These are phyloP conservation scores for Zelleria hepariella DNA, from an alignment of 2,888 invertebrate species.

Conservation along the genomic window DNA sequence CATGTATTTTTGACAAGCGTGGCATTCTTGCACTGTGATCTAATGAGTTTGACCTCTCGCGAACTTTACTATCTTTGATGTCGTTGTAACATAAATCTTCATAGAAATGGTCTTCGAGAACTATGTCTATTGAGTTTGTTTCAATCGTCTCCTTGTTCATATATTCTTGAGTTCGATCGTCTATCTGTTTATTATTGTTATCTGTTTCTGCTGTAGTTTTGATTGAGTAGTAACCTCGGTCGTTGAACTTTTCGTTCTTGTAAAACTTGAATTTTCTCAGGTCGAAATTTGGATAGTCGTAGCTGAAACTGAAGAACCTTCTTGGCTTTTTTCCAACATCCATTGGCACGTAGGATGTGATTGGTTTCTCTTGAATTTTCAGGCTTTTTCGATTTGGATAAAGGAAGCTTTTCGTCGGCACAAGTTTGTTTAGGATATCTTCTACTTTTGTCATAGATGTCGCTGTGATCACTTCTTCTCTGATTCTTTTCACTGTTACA, in stretches of 20 bases:
- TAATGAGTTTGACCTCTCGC: conserved; percentile 2
- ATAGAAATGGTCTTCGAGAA: conserved; percentile 55
- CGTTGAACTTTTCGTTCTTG: conserved; percentile 38
- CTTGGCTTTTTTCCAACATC: conserved; percentile 40
- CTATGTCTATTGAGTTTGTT: conserved; percentile 23
- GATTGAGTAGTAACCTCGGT: conserved; percentile 57
- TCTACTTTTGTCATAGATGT: conserved; percentile 38
- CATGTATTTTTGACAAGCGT: conserved; percentile 43
- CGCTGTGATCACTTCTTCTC: conserved; percentile 21
- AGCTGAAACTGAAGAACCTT: conserved; percentile 50
- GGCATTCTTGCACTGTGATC: neutral
- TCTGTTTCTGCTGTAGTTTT: conserved; percentile 42
- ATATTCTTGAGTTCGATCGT: conserved; percentile 22
- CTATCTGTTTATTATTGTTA: conserved; percentile 36
- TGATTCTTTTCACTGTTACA: conserved; percentile 32
- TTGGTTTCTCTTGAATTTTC: conserved; percentile 29
- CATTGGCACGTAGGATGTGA: conserved; percentile 60
- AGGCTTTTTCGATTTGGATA: conserved; percentile 53
- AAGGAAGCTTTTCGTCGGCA: conserved; percentile 59
- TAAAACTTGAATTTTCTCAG: conserved; percentile 35
- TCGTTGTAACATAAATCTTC: conserved; percentile 59
- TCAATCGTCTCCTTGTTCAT: neutral
- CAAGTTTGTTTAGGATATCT: conserved; percentile 49
- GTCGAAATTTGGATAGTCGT: conserved; percentile 56
- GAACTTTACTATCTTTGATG: conserved; percentile 22